Evolutionary conservation across 2,797 vertebrate genomes (phyloP).

Genomic region (Peromyscus nudipes): DNA sequence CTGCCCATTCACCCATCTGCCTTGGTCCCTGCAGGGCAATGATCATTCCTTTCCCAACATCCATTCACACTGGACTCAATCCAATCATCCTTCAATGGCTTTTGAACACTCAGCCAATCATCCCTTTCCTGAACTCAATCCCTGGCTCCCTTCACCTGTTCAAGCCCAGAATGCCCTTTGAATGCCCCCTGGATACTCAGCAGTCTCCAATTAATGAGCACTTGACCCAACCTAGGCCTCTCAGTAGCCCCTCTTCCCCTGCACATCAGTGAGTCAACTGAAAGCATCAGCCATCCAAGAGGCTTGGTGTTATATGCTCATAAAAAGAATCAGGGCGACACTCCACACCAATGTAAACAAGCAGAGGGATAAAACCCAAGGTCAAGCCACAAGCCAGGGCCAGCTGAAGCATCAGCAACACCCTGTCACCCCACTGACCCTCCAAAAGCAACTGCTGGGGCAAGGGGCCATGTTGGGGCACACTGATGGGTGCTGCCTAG

Average conservation of each 20-base stretch:
- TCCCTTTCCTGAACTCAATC: neutral
- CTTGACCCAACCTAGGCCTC: neutral
- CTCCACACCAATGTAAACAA: neutral
- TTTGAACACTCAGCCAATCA: neutral
- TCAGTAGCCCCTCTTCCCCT: neutral
- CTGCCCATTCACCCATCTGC: neutral
- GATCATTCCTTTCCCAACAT: neutral
- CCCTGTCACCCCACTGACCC: neutral
- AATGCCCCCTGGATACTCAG: neutral
- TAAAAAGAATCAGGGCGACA: conserved; percentile 54
- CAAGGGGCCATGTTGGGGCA: neutral
- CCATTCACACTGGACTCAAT: neutral
- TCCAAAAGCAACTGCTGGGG: neutral
- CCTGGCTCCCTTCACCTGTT: neutral
- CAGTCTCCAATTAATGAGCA: neutral
- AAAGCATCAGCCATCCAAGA: conserved; percentile 51
- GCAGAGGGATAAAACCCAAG: neutral
- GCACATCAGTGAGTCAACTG: neutral
- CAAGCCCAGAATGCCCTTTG: neutral
- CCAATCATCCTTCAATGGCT: neutral
- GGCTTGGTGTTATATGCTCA: neutral
- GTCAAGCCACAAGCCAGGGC: neutral
- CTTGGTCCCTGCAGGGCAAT: neutral
- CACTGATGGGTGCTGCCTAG: neutral
- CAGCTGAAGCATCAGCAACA: neutral